Evolutionary conservation across 2,797 vertebrate species (phyloP), one percentile per base, ranked within the genome.

Genomic region (Novumbra hubbsi): DNA sequence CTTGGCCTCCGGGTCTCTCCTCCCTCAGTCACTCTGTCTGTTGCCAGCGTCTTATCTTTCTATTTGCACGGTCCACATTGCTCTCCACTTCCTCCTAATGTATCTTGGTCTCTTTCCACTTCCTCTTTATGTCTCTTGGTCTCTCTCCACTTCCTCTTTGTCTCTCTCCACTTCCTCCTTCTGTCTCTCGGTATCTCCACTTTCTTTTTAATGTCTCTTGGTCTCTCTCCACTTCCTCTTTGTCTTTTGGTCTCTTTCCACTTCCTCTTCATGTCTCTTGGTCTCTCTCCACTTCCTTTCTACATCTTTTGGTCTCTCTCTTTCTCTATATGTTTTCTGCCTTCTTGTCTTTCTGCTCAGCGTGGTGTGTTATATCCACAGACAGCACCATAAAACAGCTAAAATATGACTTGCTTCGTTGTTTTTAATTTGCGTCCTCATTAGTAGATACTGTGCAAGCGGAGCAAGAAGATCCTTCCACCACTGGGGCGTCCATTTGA

Each of bases 391-490:
- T 77, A 76, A 73, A 70, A 71, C 60, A 73, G 68, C 76, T 85
- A 77, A 85, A 86, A 83, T 72, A 81, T 74, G 66, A 73, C 28
- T 77, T 1, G 32, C 82, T 80, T 86, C 81, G 83, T 87, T 77
- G 78, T 80, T 82, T 87, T 82, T 80, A 87, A 91, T 91, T 91
- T 87, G 80, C 75, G 75, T 71, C 41, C 78, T 86, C 79, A 83
- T 86, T 86, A 84, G 81, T 75, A 50, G 78, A 73, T 52, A 68
- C 68, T 12, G 78, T 0, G 76, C 49, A 70, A 72, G 72, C 48
- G 68, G 34, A 63, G 74, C 45, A 77, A 68, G 67, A 24, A 67
- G 76, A 75, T 77, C 45, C 76, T 78, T 67, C 74, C 65, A 48
- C 76, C 83, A 83, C 74, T 76, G 80, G 81, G 83, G 76, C 83